Base-by-base conservation (phyloP, 2,113 vertebrate species). In the Aplodontia rufa region DNA sequence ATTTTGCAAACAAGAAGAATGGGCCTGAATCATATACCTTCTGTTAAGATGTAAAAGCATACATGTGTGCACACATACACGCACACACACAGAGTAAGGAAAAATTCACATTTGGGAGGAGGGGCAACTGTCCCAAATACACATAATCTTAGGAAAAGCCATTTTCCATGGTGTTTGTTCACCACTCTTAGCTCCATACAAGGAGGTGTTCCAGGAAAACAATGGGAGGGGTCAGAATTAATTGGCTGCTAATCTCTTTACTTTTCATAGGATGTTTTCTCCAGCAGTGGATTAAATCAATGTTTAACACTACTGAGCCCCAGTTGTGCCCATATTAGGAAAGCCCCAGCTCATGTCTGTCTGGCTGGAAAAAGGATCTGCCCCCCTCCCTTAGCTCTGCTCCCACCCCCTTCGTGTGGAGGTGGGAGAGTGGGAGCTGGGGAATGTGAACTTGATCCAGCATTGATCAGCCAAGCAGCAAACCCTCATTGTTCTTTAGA, bases 401-500 rank as follows among this genome's bases (percentile, higher is more conserved):
- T 97, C 97, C 95, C 68, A 96, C 74, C 75, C 95, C 13, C 80
- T 78, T n/a, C 40, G 26, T 85, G 93, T 45, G 98, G 98, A 98
- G 98, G 98, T 98, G 98, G 98, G 97, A 95, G 98, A 98, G 98
- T 98, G 97, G 98, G 99, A 98, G 96, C 98, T 97, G 93, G 97
- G 98, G 98, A 99, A 99, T 98, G 98, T 98, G 98, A 98, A 98
- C 98, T 98, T 96, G 96, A 98, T 98, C 98, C 98, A 98, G 94
- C 98, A 98, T 92, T 98, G 98, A 99, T 98, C 98, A 99, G 97
- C 97, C 98, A 99, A 98, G 98, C 99, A 99, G 98, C 98, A 99
- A 99, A 99, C 97, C 98, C 96, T 98, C 98, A 99, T 99, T 99
- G 99, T 99, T 99, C 98, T 98, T 98, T 98, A 98, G 98, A 99